Evolutionary conservation across 2,113 vertebrate species (phyloP), one percentile per base, ranked within the genome.

Genomic region (Egretta garzetta): DNA sequence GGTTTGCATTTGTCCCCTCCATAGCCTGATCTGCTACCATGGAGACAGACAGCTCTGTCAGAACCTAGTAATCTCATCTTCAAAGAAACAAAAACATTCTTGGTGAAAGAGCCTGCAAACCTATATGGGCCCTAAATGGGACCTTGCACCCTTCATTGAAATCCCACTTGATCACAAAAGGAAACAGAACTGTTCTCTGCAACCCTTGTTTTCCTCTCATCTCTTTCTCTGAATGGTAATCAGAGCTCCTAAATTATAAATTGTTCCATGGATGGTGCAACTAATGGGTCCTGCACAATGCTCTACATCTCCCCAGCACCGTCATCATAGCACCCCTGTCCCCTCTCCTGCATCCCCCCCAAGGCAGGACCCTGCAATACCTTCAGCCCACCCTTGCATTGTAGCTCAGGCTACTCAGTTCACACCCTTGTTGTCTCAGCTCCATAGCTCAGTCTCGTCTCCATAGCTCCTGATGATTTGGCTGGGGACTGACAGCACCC

Each of bases 41-140:
- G 92, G 92, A 97, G 93, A 96, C 87, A 96, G 92, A 92, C 80
- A 93, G 92, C 88, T 96, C 92, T 86, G 80, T 84, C 80, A 96
- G 86, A 64, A 93, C 72, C 77, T 60, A 81, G 72, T 88, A 94
- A 95, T 95, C 91, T 96, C 92, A 96, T 84, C 91, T 87, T 93
- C 91, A 97, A 96, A 96, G 91, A 92, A 97, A 95, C 53, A 94
- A 88, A 97, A 93, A 94, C 76, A 94, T 91, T 92, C 80, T 75
- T 93, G 62, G 76, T 72, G 91, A 87, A 96, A 97, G 49, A 91
- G 86, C 30, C 60, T 66, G 76, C 56, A 89, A 96, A 94, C 75
- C 55, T 92, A 12, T 55, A 63, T 52, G 71, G 39, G 82, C 41
- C 68, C 76, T 95, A 90, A 90, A 81, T 30, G 60, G 15, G 72